Percentiles rank a stretch among this genome's conserved stretches.
These are phyloP conservation scores for Drosophila setifemur DNA, from an alignment of 1,140 invertebrate species.

Conservation along the genomic window DNA sequence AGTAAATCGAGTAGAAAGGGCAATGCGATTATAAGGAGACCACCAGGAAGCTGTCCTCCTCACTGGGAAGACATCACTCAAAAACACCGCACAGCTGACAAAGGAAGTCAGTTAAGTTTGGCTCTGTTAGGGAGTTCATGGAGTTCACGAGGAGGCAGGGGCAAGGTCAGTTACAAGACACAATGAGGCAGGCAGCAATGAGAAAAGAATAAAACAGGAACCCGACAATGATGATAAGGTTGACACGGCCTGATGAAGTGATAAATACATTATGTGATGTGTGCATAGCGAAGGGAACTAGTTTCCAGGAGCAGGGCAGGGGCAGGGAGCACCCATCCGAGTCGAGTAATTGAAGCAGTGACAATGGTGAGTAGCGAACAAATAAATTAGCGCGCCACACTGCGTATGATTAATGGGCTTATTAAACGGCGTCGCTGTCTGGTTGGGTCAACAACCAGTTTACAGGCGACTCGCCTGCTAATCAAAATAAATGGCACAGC, in stretches of 20 bases:
- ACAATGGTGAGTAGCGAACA: constrained; percentile 51
- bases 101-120: constrained; percentile 63
- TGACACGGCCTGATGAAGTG: constrained; percentile 71
- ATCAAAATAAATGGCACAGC: constrained; percentile 49
- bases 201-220: not conserved
- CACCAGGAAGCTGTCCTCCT: constrained; percentile 57
- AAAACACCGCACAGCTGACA: constrained; percentile 62
- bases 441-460: constrained; percentile 68
- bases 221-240: constrained; percentile 54
- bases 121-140: not conserved
- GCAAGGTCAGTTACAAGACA: constrained; percentile 62
- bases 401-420: constrained; percentile 76
- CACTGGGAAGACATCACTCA: constrained; percentile 56
- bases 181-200: constrained; percentile 22
- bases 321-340: not conserved
- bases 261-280: constrained; percentile 75
- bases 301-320: not conserved
- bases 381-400: constrained; percentile 73
- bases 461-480: constrained; percentile 43
- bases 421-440: constrained; percentile 39
- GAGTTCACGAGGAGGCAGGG: not conserved
- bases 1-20: constrained; percentile 61
- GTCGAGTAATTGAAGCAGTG: constrained; percentile 61
- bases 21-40: constrained; percentile 32
- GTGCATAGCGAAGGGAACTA: constrained; percentile 37